phyloP scores from a whole-genome alignment of 2,888 invertebrate species.

The Acleris laterana region DNA sequence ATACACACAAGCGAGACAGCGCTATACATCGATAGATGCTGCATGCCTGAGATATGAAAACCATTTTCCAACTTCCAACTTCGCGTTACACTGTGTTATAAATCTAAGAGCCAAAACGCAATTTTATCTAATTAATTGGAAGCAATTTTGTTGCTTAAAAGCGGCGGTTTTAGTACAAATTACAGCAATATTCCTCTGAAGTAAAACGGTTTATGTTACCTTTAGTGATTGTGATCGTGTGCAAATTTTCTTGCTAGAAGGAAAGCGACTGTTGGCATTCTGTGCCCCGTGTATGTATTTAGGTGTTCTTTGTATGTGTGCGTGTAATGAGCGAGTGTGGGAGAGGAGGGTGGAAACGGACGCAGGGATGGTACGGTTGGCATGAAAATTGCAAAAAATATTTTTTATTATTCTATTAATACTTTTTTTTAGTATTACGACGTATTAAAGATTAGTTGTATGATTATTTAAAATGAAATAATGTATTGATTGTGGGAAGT shows the following conservation, averaged over 20 bases:
- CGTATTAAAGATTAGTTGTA: neutral
- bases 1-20: conserved; percentile 10
- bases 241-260: conserved; percentile 27
- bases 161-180: neutral
- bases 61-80: conserved; percentile 24
- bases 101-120: neutral
- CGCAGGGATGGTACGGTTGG: conserved; percentile 56
- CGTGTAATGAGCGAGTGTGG: conserved; percentile 38
- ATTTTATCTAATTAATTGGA: neutral
- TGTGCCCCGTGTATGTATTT: conserved; percentile 46
- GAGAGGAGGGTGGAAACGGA: conserved; percentile 71
- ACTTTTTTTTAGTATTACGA: neutral
- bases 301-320: conserved; percentile 39
- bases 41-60: conserved; percentile 19
- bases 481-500: too few species aligned
- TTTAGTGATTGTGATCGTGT: conserved; percentile 12
- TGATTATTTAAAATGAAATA: too few species aligned
- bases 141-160: neutral
- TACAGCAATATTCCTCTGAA: neutral
- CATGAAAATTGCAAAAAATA: neutral
- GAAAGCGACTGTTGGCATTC: conserved; percentile 32
- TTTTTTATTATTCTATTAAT: neutral
- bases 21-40: conserved; percentile 38
- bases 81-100: conserved; percentile 1
- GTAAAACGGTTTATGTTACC: neutral